These are phyloP conservation scores for Strongylocentrotus purpuratus DNA, from an alignment of 35 echinoderm and acorn worm genomes.

Conservation along the genomic window DNA sequence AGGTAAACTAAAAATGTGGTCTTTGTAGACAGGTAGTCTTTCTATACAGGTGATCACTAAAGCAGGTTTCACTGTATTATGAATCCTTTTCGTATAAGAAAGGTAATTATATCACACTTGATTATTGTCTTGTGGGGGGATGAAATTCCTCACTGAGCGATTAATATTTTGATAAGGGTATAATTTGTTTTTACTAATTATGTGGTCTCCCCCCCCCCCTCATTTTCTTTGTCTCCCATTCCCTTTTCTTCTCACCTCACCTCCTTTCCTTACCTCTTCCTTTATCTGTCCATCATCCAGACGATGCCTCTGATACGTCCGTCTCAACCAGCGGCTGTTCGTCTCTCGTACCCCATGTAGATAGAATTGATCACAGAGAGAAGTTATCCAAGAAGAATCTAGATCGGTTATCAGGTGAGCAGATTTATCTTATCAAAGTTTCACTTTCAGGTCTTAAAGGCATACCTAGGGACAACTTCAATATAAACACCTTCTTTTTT, in stretches of 20 bases:
- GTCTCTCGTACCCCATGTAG: conserved; percentile 80
- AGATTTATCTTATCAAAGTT: neutral
- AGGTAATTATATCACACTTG: too few species aligned
- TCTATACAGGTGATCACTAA: too few species aligned
- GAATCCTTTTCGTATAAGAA: too few species aligned
- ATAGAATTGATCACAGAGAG: conserved; percentile 77
- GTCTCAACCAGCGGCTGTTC: conserved; percentile 81
- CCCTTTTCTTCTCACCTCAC: neutral
- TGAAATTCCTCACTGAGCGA: too few species aligned
- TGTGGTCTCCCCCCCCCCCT: neutral
- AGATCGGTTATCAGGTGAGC: conserved; percentile 67
- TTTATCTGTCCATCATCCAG: neutral
- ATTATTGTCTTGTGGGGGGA: too few species aligned
- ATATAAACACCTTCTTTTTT: too few species aligned
- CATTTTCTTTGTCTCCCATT: neutral
- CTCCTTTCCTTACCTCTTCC: neutral
- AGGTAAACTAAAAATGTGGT: too few species aligned
- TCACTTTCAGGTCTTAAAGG: neutral
- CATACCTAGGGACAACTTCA: too few species aligned
- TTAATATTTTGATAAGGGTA: too few species aligned
- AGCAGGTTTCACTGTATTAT: too few species aligned
- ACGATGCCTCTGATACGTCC: conserved; percentile 79
- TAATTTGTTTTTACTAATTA: too few species aligned
- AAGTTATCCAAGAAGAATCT: conserved; percentile 76
- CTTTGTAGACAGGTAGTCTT: too few species aligned